Evolutionary conservation across 1,140 invertebrate species (phyloP), one percentile per base, ranked within the genome.

Genomic region (Hestina assimilis): DNA sequence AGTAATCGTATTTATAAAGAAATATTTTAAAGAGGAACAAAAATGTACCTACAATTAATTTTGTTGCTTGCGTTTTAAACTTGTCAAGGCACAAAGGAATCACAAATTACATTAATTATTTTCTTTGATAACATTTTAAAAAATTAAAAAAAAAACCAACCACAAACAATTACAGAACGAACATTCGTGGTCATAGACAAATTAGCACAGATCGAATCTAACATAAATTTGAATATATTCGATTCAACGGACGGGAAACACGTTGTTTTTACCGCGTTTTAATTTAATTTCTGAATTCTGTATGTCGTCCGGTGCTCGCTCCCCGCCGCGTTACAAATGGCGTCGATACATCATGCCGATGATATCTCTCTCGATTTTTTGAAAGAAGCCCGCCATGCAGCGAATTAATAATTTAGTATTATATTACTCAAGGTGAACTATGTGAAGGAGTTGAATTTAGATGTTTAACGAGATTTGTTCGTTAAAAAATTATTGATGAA

Each of bases 361-460:
- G 84, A 88, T 88, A 88, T 88, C 84, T 88, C 81, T 83, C 85
- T 88, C 81, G 81, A 80, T 76, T 83, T n/a, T 85, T 77, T 83
- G 80, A 80, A 83, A 75, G 72, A 60, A 74, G 56, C 68, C 65
- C 74, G 74, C 67, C 70, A 62, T 61, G 42, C 81, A 72, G 69
- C 73, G 69, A 79, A 84, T 83, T 83, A 82, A 85, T 85, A 82
- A 83, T 69, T 59, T 60, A 65, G 57, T 47, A 67, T 59, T 60
- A 59, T 73, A 82, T 68, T 62, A 66, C 66, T 67, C 59, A 65
- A 72, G 59, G 50, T 72, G 66, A 77, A 64, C 70, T 72, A 78
- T 75, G 65, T 58, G 45, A 60, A 66, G 38, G 58, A 66, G 66
- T 72, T 66, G 59, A 66, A 68, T 56, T 59, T 66, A 64, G 35